Conservation (phyloP, 2,888 invertebrate genomes). For the Xanthia icteritia region DNA sequence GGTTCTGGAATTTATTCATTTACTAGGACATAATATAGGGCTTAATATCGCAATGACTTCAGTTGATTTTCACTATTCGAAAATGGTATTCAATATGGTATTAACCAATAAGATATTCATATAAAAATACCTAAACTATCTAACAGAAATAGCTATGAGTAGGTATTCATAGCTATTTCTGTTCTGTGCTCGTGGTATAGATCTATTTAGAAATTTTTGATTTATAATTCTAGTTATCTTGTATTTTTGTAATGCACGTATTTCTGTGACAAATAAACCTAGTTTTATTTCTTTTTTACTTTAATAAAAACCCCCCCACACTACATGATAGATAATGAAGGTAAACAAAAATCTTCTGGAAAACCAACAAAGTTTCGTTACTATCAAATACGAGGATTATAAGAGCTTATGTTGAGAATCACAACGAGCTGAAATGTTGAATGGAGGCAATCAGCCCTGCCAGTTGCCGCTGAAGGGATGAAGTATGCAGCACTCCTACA, state of each 20-base stretch:
- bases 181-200: no score
- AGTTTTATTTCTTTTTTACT: no score
- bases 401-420: constrained; percentile 63
- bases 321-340: neutral
- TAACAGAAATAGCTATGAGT: no score
- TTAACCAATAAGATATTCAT: neutral
- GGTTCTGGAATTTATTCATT: neutral
- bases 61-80: neutral
- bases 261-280: no score
- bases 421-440: constrained; percentile 68
- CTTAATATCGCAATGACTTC: neutral
- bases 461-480: constrained; percentile 63
- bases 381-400: constrained; percentile 64
- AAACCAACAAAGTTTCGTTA: constrained; percentile 41
- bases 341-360: neutral
- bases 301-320: neutral
- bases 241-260: no score
- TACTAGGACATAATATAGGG: neutral
- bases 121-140: neutral
- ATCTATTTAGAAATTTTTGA: no score
- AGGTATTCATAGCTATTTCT: no score
- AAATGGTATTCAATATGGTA: neutral
- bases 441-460: constrained; percentile 77
- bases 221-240: no score
- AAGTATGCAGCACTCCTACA: constrained; percentile 46